Evolutionary conservation across 2,113 vertebrate genomes (phyloP).

Genomic region (Tringa solitaria): DNA sequence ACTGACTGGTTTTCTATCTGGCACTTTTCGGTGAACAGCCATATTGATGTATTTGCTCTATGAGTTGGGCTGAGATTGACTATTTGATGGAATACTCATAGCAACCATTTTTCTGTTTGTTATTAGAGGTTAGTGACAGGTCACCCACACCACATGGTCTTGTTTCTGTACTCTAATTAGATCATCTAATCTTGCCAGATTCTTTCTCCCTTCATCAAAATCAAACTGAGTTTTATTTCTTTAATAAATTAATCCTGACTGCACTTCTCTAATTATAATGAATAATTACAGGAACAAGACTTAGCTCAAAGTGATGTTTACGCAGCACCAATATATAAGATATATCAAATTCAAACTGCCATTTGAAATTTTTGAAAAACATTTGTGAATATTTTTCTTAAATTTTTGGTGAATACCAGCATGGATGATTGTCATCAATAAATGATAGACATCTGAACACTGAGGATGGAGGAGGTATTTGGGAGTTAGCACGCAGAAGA

Average conservation of each 20-base stretch:
- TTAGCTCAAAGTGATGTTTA: neutral
- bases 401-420: neutral
- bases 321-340: neutral
- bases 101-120: neutral
- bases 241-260: neutral
- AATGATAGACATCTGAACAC: neutral
- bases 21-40: neutral
- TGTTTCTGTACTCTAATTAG: neutral
- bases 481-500: neutral
- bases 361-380: neutral
- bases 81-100: neutral
- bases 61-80: neutral
- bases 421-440: neutral
- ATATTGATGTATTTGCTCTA: neutral
- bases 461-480: neutral
- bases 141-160: neutral
- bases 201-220: neutral
- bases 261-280: neutral
- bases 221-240: neutral
- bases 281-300: neutral
- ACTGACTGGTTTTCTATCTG: neutral
- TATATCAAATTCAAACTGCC: neutral
- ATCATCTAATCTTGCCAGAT: neutral
- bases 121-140: neutral
- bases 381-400: neutral